A percentile compares a stretch with the other conserved stretches of the same genome.
These are phyloP conservation scores for Microctonus hyperodae DNA, from an alignment of 2,888 invertebrate species.

Conservation along the genomic window DNA sequence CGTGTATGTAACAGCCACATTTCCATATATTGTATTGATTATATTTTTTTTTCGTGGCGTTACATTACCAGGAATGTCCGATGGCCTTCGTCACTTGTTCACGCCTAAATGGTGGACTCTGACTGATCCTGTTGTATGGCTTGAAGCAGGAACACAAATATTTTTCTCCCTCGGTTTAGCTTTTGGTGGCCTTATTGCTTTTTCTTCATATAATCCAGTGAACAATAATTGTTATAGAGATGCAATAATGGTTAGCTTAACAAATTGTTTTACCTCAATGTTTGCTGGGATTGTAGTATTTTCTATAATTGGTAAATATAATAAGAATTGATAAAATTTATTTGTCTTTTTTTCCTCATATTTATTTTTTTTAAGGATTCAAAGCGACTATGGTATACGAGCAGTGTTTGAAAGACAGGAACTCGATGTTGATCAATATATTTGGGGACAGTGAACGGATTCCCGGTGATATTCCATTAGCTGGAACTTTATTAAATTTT, in stretches of 20 bases:
- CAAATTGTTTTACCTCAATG: constrained; percentile 95
- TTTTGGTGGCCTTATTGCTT: constrained; percentile 95
- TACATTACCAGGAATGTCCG: constrained; percentile 85
- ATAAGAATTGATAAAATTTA: neutral
- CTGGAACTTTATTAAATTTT: constrained; percentile 67
- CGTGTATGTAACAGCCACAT: constrained; percentile 95
- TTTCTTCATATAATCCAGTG: constrained; percentile 95
- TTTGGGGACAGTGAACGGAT: constrained; percentile 67
- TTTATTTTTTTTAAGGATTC: constrained; percentile 68
- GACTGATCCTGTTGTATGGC: constrained; percentile 93
- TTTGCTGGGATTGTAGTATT: constrained; percentile 97
- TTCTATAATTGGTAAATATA: constrained; percentile 79
- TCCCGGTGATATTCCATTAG: constrained; percentile 66
- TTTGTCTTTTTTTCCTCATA: neutral
- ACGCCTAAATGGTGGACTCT: constrained; percentile 93
- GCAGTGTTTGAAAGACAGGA: constrained; percentile 73
- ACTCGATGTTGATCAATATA: constrained; percentile 68
- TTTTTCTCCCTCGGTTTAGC: constrained; percentile 96
- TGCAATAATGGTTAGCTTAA: constrained; percentile 89
- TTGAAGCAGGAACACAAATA: constrained; percentile 97
- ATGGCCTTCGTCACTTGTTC: constrained; percentile 88
- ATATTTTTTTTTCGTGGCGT: constrained; percentile 96
- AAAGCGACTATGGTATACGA: constrained; percentile 88
- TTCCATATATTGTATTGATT: constrained; percentile 93
- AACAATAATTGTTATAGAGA: constrained; percentile 97